Conservation (phyloP, 2,888 invertebrate genomes). For the Tiliacea citrago region DNA sequence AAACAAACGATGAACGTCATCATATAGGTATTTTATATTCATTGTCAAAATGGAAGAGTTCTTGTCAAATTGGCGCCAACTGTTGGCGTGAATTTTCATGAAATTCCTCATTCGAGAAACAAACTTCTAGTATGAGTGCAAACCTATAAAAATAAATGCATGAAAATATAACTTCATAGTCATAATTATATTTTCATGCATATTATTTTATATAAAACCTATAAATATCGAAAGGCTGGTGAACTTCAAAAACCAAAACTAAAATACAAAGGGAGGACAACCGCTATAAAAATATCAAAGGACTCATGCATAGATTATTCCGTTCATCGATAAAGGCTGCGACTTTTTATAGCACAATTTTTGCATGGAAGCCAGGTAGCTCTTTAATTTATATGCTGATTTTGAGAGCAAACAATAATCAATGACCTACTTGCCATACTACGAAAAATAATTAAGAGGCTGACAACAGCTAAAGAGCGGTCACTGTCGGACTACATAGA, state of each 20-base stretch:
- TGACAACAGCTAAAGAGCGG: too few relatives aligned
- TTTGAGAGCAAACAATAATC: constrained; percentile 21
- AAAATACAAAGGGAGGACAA: constrained; percentile 32
- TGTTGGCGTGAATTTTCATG: too few relatives aligned
- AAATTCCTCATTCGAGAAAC: not conserved
- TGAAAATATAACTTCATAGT: constrained; percentile 13
- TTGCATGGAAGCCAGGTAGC: constrained; percentile 26
- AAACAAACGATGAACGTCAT: too few relatives aligned
- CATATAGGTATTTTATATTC: too few relatives aligned
- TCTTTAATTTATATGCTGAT: constrained; percentile 51
- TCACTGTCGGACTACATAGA: too few relatives aligned
- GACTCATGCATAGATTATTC: constrained; percentile 59
- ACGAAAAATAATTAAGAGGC: constrained; percentile 9
- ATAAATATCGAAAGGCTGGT: constrained; percentile 44
- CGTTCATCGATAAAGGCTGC: constrained; percentile 40
- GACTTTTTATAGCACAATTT: constrained; percentile 35
- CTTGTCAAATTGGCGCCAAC: too few relatives aligned
- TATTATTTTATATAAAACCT: not conserved
- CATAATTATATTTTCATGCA: not conserved
- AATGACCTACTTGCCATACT: not conserved
- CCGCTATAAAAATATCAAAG: constrained; percentile 59
- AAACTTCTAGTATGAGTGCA: not conserved
- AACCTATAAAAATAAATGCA: constrained; percentile 16
- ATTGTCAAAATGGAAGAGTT: too few relatives aligned
- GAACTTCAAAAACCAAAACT: constrained; percentile 32